phyloP scores from a whole-genome alignment of 2,797 vertebrate species.

The Hephaestus fuliginosus region DNA sequence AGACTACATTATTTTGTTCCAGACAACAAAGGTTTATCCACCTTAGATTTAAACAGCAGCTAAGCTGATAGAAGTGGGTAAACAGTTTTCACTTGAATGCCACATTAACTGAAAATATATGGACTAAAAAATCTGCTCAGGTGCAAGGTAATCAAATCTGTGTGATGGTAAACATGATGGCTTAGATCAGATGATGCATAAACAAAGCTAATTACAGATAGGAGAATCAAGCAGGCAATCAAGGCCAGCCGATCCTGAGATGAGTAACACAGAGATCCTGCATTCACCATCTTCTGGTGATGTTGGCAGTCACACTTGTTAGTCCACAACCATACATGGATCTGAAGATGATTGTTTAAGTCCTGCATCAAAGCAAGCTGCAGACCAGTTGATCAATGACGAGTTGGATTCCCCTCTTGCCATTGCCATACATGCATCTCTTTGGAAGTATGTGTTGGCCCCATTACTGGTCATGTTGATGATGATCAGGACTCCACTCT shows the following conservation, averaged over 20 bases:
- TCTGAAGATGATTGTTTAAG: slow-evolving; percentile 16
- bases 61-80: no score
- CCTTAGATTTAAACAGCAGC: no score
- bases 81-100: no score
- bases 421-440: slow-evolving; percentile 24
- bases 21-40: no score
- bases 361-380: slow-evolving; percentile 4
- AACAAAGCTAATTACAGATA: slow-evolving; percentile 2
- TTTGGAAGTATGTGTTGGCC: slow-evolving; percentile 13
- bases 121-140: no score
- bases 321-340: neutral
- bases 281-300: slow-evolving; percentile 7
- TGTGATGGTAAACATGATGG: no score
- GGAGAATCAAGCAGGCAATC: slow-evolving; percentile 11
- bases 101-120: no score
- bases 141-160: no score
- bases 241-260: slow-evolving; percentile 20
- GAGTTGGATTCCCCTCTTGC: slow-evolving; percentile 9
- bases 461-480: neutral
- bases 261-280: slow-evolving; percentile 19
- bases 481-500: no score
- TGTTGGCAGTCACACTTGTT: neutral
- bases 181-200: neutral
- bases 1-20: no score
- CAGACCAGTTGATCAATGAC: slow-evolving; percentile 3